Percentiles rank a stretch among this genome's conserved stretches.
Conservation (phyloP, 2,113 vertebrate species). For the Plotosus lineatus region DNA sequence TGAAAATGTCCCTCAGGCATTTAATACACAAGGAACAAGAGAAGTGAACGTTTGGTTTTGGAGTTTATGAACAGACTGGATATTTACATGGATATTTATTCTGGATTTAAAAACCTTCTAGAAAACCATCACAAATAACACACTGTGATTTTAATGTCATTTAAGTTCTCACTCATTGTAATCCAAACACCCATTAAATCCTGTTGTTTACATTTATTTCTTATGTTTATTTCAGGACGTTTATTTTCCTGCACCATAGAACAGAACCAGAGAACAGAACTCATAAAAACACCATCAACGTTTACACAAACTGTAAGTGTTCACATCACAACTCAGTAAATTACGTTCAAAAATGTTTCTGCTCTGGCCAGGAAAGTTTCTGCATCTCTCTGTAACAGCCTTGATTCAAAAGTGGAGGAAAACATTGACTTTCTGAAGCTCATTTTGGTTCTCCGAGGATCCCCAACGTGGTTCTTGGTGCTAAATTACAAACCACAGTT, state of each 20-base stretch:
- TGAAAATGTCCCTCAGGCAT: neutral
- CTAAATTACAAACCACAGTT: neutral
- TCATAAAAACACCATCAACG: neutral
- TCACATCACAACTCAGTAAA: neutral
- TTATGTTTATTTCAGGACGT: neutral
- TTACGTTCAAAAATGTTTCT: neutral
- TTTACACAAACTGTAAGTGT: slow-evolving; percentile 13
- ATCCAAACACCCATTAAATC: neutral
- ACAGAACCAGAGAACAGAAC: neutral
- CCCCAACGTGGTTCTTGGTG: too few relatives aligned
- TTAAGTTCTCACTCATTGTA: neutral
- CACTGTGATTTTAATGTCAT: neutral
- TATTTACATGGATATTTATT: neutral
- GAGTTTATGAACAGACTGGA: neutral
- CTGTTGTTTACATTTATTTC: neutral
- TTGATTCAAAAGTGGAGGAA: neutral
- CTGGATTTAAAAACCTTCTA: neutral
- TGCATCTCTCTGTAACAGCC: neutral
- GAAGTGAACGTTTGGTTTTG: neutral
- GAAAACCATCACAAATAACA: neutral
- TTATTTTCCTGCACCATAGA: neutral
- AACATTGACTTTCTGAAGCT: neutral
- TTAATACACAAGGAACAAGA: neutral
- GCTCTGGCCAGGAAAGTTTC: neutral
- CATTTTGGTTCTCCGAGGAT: neutral